Conservation (phyloP, 2,113 vertebrate species). For the Oryzias woworae region DNA sequence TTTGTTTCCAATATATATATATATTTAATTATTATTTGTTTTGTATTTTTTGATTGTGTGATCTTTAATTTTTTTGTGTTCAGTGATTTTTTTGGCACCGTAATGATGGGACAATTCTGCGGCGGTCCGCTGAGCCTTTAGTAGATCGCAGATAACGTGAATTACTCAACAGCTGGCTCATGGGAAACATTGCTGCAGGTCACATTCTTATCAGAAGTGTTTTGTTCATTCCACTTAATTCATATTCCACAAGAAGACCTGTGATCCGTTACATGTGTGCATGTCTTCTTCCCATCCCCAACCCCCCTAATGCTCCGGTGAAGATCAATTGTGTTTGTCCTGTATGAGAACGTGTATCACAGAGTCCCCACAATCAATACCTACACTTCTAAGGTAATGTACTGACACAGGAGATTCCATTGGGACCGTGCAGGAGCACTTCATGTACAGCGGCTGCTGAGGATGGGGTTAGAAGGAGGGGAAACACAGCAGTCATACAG, state of each 20-base stretch:
- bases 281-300: slow-evolving; percentile 39
- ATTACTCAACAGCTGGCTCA: slow-evolving; percentile 40
- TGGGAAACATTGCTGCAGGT: slow-evolving; percentile 66
- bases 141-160: slow-evolving; percentile 57
- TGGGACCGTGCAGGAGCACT: slow-evolving; percentile 59
- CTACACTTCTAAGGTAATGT: slow-evolving; percentile 75
- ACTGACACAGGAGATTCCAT: slow-evolving; percentile 65
- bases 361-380: slow-evolving; percentile 70
- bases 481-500: slow-evolving; percentile 53
- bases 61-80: too few relatives aligned
- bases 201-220: slow-evolving; percentile 75
- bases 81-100: too few relatives aligned
- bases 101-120: slow-evolving; percentile 43
- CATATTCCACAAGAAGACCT: slow-evolving; percentile 53
- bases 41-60: too few relatives aligned
- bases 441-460: slow-evolving; percentile 49
- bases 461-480: slow-evolving; percentile 41
- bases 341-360: slow-evolving; percentile 74
- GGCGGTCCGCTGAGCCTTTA: slow-evolving; percentile 24
- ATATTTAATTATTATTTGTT: too few relatives aligned
- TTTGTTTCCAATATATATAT: too few relatives aligned
- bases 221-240: slow-evolving; percentile 56
- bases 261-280: slow-evolving; percentile 60
- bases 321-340: slow-evolving; percentile 77
- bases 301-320: slow-evolving; percentile 34